A percentile compares a stretch with the other conserved stretches of the same genome.
Evolutionary conservation across 1,140 invertebrate genomes (phyloP).

Genomic region (Colletes latitarsis): DNA sequence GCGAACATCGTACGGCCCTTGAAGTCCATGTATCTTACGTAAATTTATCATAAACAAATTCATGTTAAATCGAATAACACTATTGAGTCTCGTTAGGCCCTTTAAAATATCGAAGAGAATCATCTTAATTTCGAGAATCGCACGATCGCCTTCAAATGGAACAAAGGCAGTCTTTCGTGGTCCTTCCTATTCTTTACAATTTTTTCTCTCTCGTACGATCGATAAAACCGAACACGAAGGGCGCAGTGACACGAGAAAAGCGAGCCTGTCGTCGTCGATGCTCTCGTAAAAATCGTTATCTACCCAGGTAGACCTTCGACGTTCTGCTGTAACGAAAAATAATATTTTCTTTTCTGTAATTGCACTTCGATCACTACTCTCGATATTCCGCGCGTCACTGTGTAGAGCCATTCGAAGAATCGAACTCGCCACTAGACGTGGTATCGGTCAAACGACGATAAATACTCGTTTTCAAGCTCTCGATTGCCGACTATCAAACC

Average conservation of each 20-base stretch:
- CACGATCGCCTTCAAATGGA: not conserved
- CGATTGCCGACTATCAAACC: not conserved
- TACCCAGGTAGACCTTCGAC: constrained; percentile 37
- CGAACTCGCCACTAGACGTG: not conserved
- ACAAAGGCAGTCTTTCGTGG: not conserved
- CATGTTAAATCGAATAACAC: not conserved
- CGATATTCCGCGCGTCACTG: constrained; percentile 29
- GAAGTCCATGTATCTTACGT: not conserved
- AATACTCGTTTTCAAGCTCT: not conserved
- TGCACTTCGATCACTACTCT: constrained; percentile 54
- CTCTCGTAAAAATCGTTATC: constrained; percentile 38
- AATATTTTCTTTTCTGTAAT: constrained; percentile 51
- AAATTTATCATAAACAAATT: constrained; percentile 17
- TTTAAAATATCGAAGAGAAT: not conserved
- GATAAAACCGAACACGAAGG: constrained; percentile 18
- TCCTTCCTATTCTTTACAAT: not conserved
- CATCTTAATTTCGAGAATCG: not conserved
- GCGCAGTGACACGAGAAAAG: constrained; percentile 36
- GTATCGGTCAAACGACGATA: not conserved
- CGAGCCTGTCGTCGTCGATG: constrained; percentile 8
- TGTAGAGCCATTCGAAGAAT: constrained; percentile 5
- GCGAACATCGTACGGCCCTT: no score
- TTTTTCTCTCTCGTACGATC: not conserved
- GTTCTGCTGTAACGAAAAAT: constrained; percentile 58
- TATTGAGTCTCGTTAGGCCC: constrained; percentile 3